Evolutionary conservation across 2,113 vertebrate species (phyloP), one percentile per base, ranked within the genome.

Genomic region (Leucosticte australis): DNA sequence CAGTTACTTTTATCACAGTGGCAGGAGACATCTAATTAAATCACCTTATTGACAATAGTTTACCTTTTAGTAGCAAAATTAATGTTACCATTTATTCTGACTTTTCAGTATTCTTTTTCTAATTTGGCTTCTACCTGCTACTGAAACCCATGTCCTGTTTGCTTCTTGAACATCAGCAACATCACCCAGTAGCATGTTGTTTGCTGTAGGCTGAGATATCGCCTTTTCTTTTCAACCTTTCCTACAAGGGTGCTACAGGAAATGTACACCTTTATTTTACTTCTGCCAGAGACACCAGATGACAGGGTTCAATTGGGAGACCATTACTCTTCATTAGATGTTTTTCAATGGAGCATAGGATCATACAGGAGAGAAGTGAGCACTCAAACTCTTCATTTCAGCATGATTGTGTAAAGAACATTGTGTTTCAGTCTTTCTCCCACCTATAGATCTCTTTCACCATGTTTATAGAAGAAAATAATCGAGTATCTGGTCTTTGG

Each of bases 321-420:
- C n/a, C 11, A 11, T 69, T 42, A 10, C 13, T 65, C 27, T 31
- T 16, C 33, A 31, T 37, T 44, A 37, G 33, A 53, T 83, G 23
- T 79, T 57, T 86, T 76, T 70, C 41, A 62, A 0, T 15, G 30
- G 37, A 76, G 17, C 55, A 64, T 0, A 0, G 11, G 46, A 56
- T 87, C 28, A 19, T 52, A 30, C 13, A 53, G 79, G 37, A 85
- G 27, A 84, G 39, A 67, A 92, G 19, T 47, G 26, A n/a, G 13
- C 30, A 56, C 33, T 68, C 11, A 39, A 55, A 73, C 64, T 37
- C 46, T 73, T 83, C 11, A n/a, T 87, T 94, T 92, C 37, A 62
- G 55, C 14, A 69, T 57, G 26, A 60, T 15, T 46, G 11, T 67
- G 8, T 77, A 64, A 71, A 87, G 57, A 81, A 15, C 7, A 23